phyloP scores from a whole-genome alignment of 2,797 vertebrate species.

The Gymnocypris eckloni region DNA sequence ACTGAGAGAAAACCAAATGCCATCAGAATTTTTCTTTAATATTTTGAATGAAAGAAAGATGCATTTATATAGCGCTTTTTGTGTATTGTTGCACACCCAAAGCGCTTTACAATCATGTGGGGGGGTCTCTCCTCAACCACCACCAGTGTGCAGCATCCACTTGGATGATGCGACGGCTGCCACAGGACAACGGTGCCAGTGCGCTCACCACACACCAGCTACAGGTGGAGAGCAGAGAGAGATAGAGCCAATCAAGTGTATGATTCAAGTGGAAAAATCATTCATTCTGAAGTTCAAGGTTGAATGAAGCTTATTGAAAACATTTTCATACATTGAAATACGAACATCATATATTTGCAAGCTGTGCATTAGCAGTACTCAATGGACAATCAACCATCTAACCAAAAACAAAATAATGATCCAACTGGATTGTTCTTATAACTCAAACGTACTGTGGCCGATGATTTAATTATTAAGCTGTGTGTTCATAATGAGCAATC shows the following conservation, averaged over 20 bases:
- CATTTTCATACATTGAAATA: conserved; percentile 68
- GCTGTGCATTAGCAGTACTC: conserved; percentile 45
- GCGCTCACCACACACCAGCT: no score
- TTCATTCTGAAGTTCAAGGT: background rate
- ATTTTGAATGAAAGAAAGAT: background rate
- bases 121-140: no score
- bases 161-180: no score
- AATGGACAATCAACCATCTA: conserved; percentile 58
- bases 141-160: no score
- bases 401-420: conserved; percentile 57
- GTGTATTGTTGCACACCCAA: no score
- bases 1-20: background rate
- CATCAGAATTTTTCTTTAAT: background rate
- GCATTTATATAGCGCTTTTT: no score
- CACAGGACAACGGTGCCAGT: no score
- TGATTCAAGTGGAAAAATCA: background rate
- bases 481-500: conserved; percentile 32
- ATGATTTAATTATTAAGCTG: conserved; percentile 29
- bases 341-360: conserved; percentile 69
- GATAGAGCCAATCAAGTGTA: no score
- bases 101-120: no score
- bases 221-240: no score
- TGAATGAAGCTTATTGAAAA: background rate
- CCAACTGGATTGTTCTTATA: background rate
- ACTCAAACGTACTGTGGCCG: background rate